Evolutionary conservation across 2,888 invertebrate species (phyloP).

Genomic region (Yponomeuta cagnagella): DNA sequence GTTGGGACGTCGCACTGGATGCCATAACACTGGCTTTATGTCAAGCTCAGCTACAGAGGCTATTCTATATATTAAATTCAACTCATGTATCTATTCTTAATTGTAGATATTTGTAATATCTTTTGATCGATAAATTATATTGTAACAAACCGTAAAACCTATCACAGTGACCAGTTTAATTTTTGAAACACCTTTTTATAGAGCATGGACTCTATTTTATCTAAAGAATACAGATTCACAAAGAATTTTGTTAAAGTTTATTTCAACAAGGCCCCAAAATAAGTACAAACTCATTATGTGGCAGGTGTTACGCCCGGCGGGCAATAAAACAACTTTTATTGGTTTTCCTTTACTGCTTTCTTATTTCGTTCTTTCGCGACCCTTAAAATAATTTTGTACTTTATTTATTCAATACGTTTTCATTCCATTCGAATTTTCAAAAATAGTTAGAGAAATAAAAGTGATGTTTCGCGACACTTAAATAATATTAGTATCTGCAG

Average conservation of each 20-base stretch:
- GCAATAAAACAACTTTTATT: constrained; percentile 59
- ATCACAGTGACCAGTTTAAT: no score
- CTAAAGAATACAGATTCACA: not conserved
- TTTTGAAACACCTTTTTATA: no score
- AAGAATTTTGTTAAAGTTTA: constrained; percentile 7
- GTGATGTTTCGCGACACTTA: not conserved
- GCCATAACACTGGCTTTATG: no score
- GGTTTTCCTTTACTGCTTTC: constrained; percentile 49
- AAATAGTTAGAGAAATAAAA: not conserved
- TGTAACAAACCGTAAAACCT: no score
- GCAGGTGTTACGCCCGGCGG: constrained; percentile 52
- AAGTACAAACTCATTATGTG: constrained; percentile 54
- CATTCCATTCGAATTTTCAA: not conserved
- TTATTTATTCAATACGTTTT: constrained; percentile 15
- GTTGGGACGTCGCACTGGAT: no score
- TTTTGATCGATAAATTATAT: no score
- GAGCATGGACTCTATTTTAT: not conserved
- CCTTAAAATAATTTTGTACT: constrained; percentile 29
- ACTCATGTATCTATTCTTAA: no score
- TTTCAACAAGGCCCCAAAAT: constrained; percentile 25
- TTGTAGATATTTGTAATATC: no score
- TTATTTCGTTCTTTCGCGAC: constrained; percentile 34
- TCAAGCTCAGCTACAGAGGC: no score
- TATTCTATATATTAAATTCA: no score
- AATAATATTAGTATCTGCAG: no score